Conservation (phyloP, 2,888 invertebrate genomes). For the Zeuzera pyrina region DNA sequence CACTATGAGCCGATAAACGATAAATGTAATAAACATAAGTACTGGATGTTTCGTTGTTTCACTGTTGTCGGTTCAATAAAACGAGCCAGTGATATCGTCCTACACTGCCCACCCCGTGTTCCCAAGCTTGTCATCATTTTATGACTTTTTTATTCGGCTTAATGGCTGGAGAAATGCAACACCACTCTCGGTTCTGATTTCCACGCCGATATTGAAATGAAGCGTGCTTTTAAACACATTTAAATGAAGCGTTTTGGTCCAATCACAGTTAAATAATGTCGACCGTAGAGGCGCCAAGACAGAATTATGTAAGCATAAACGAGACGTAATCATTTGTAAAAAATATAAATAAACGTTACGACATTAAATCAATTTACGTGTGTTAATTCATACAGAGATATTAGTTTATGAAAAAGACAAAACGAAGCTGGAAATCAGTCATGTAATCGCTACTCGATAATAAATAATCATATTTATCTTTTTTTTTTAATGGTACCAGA, state of each 20-base stretch:
- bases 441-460: constrained; percentile 34
- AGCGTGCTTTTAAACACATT: constrained; percentile 35
- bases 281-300: constrained; percentile 16
- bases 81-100: constrained; percentile 50
- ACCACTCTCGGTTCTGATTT: constrained; percentile 57
- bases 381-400: background rate
- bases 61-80: constrained; percentile 56
- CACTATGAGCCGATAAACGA: constrained; percentile 59
- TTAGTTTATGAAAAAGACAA: constrained; percentile 26
- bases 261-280: constrained; percentile 28
- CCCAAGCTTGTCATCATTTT: constrained; percentile 66
- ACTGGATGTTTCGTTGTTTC: too few species aligned
- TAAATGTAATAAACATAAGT: constrained; percentile 53
- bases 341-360: constrained; percentile 2
- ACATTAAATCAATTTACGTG: constrained; percentile 2
- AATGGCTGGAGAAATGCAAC: constrained; percentile 60
- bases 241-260: constrained; percentile 38
- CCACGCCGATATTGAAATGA: constrained; percentile 43
- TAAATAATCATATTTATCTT: too few species aligned
- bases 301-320: background rate
- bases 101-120: constrained; percentile 53
- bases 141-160: constrained; percentile 67
- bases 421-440: constrained; percentile 28
- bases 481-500: too few species aligned
- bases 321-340: constrained; percentile 10